Conservation (phyloP, 2,888 invertebrate genomes). For the Melinopterus prodromus region DNA sequence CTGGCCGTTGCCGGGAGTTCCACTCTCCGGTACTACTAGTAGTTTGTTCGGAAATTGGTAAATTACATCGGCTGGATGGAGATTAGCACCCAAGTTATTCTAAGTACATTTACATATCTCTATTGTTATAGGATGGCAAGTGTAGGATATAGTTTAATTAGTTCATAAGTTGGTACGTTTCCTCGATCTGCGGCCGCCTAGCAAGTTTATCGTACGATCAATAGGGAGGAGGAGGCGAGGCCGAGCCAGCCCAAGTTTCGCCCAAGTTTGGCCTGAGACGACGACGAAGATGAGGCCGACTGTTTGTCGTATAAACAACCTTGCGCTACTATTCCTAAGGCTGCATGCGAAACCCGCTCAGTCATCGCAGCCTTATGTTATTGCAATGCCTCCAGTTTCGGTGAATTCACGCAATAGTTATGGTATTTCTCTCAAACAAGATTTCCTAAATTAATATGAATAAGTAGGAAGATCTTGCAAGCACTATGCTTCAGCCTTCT, state of each 20-base stretch:
- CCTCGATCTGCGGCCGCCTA: constrained; percentile 53
- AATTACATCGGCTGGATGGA: constrained; percentile 22
- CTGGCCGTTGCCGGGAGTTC: not conserved
- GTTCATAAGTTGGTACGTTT: constrained; percentile 60
- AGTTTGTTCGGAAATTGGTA: constrained; percentile 27
- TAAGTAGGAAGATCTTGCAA: not conserved
- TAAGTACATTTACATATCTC: constrained; percentile 60
- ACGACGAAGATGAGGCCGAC: not conserved
- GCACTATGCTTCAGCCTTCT: too few relatives aligned
- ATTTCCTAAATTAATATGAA: not conserved
- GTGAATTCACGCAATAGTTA: not conserved
- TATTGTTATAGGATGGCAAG: constrained; percentile 59
- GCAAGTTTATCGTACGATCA: constrained; percentile 58
- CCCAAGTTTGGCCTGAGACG: constrained; percentile 35
- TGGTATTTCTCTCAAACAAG: not conserved
- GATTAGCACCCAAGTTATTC: constrained; percentile 35
- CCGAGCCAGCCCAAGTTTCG: constrained; percentile 23
- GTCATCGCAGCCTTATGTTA: not conserved
- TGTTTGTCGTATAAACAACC: constrained; percentile 60
- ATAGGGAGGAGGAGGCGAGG: constrained; percentile 52
- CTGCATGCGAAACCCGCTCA: not conserved
- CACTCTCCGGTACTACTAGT: constrained; percentile 5
- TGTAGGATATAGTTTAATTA: constrained; percentile 61
- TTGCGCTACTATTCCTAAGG: not conserved
- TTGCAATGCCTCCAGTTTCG: not conserved